Base-by-base conservation (phyloP, 2,888 invertebrate genomes). In the Drosophila eohydei region DNA sequence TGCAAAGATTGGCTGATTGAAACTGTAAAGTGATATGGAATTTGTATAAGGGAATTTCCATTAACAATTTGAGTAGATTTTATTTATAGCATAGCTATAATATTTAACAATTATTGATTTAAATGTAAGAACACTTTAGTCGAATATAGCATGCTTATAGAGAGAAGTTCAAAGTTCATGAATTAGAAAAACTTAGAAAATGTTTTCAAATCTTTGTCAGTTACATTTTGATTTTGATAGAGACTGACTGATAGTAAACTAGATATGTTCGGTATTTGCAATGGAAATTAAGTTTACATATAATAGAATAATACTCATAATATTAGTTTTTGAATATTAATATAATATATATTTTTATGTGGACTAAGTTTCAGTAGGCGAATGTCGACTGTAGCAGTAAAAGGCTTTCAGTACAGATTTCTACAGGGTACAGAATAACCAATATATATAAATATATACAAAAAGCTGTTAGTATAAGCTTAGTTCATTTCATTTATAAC, bases 1-100 rank as follows among this genome's bases (percentile, higher is more conserved):
- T 51, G 41, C 36, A 40, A 52, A 62, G 56, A 73, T 58, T 43
- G 55, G 41, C 54, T 68, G 60, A 63, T 43, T 68, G 54, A 40
- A 61, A 44, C 52, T 56, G 68, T 52, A 57, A 63, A 74, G 41
- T 14, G 9, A 57, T 79, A 36, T 63, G 68, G 75, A 75, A 62
- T 74, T 75, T 62, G 34, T 43, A 65, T 73, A 43, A 58, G 54
- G 21, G 32, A 32, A 59, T 51, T 41, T 32, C n/a, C 11, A 44
- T 61, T 26, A 38, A 65, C 32, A 43, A 30, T 54, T 16, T 52
- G 9, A 48, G 48, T 48, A 44, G 16, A n/a, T 16, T 32, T 2
- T 11, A 60, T 38, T 52, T 50, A 32, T 41, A 16, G 14, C 14
- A 41, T 11, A 26, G n/a, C 41, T n/a, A 30, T 64, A 40, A 8